phyloP scores from a whole-genome alignment of 2,113 vertebrate genomes.

The Ctenomys sociabilis region DNA sequence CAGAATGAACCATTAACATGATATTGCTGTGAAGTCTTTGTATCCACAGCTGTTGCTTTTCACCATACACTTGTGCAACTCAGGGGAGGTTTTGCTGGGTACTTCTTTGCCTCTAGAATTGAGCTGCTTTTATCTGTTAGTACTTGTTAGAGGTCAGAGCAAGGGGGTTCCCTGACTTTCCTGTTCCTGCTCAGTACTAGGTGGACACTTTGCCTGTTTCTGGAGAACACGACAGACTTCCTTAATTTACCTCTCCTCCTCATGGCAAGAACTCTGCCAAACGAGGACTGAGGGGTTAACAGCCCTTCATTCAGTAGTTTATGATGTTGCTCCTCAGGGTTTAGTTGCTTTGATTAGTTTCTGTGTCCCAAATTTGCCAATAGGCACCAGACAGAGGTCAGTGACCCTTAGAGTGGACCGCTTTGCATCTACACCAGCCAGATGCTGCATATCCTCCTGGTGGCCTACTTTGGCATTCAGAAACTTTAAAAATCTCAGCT shows the following conservation, averaged over 20 bases:
- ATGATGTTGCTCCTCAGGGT: neutral
- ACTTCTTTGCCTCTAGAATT: no score
- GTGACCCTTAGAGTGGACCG: rapidly evolving
- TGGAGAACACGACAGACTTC: no score
- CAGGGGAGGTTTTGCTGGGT: rapidly evolving
- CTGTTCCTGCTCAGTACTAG: neutral
- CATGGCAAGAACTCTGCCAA: neutral
- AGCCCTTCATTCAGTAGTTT: no score
- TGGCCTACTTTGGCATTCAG: no score
- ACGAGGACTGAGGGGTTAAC: neutral
- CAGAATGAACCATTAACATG: neutral
- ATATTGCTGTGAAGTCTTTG: neutral
- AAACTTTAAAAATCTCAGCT: neutral
- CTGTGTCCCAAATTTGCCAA: neutral
- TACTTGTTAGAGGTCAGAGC: neutral
- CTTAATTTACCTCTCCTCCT: rapidly evolving
- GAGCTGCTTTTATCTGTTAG: no score
- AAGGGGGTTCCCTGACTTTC: neutral
- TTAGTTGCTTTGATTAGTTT: neutral
- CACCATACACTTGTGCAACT: rapidly evolving
- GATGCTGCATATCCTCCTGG: neutral
- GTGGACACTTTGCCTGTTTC: neutral
- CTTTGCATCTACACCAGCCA: neutral
- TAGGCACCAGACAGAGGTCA: neutral
- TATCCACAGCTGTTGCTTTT: neutral